Conservation (phyloP, 2,888 invertebrate genomes). For the Xestoiulus laeticollis region DNA sequence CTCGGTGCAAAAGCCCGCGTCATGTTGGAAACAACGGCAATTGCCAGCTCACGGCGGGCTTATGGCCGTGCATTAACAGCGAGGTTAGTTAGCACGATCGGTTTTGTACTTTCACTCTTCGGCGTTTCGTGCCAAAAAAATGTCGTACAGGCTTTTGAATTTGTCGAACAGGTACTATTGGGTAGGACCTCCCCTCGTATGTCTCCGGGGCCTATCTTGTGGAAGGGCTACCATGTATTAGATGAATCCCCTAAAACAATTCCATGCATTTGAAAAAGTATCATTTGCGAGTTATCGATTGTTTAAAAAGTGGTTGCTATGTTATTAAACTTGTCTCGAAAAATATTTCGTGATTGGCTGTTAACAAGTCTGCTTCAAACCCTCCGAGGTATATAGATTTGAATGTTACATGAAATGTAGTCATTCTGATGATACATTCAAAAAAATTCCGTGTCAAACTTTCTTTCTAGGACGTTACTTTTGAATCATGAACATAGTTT, state of each 20-base stretch:
- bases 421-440: too few species aligned
- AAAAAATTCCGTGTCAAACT: too few species aligned
- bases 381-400: too few species aligned
- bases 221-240: background rate
- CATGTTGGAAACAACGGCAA: constrained; percentile 45
- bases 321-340: background rate
- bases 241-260: too few species aligned
- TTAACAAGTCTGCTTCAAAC: too few species aligned
- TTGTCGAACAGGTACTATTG: background rate
- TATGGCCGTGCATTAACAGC: background rate
- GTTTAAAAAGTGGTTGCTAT: background rate
- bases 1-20: constrained; percentile 35
- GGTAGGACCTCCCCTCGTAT: background rate
- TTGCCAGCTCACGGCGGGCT: background rate
- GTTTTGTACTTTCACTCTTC: constrained; percentile 2
- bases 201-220: background rate
- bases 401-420: too few species aligned
- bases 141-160: background rate
- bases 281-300: background rate
- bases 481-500: too few species aligned
- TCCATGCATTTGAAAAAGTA: background rate
- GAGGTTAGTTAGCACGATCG: constrained; percentile 10
- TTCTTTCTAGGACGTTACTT: too few species aligned
- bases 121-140: background rate
- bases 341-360: too few species aligned